Percentiles rank a stretch among this genome's conserved stretches.
Evolutionary conservation across 2,113 vertebrate genomes (phyloP).

Genomic region (Drymodes brunneopygia): DNA sequence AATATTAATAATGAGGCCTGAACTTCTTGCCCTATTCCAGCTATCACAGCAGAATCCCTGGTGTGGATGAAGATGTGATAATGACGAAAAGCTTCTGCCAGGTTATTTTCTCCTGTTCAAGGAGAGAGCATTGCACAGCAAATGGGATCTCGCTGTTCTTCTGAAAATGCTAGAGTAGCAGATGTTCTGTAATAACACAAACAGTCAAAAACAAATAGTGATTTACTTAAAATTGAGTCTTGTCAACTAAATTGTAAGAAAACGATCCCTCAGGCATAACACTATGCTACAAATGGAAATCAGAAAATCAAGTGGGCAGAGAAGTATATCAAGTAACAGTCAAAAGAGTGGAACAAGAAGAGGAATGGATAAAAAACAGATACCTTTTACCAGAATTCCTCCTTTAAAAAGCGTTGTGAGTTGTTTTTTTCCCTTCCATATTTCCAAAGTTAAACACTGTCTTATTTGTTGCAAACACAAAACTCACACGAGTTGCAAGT

Average conservation of each 20-base stretch:
- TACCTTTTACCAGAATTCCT: neutral
- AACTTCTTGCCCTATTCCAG: neutral
- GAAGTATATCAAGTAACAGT: neutral
- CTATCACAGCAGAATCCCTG: neutral
- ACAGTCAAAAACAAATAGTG: neutral
- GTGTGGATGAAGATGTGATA: neutral
- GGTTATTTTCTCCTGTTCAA: neutral
- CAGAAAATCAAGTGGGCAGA: neutral
- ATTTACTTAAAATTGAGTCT: neutral
- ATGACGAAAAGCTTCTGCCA: neutral
- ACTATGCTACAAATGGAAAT: neutral
- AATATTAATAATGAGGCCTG: neutral
- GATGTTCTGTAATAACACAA: neutral
- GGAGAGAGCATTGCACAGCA: neutral
- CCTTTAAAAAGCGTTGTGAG: neutral
- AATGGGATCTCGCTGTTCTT: neutral
- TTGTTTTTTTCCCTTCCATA: neutral
- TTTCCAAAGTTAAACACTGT: neutral
- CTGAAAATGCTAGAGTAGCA: neutral
- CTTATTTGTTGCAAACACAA: neutral
- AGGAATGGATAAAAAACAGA: neutral
- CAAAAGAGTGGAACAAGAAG: neutral
- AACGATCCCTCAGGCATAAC: neutral
- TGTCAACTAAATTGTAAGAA: neutral
- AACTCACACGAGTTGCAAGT: neutral